phyloP scores from a whole-genome alignment of 2,888 invertebrate species.

The Cheilosia vernalis region DNA sequence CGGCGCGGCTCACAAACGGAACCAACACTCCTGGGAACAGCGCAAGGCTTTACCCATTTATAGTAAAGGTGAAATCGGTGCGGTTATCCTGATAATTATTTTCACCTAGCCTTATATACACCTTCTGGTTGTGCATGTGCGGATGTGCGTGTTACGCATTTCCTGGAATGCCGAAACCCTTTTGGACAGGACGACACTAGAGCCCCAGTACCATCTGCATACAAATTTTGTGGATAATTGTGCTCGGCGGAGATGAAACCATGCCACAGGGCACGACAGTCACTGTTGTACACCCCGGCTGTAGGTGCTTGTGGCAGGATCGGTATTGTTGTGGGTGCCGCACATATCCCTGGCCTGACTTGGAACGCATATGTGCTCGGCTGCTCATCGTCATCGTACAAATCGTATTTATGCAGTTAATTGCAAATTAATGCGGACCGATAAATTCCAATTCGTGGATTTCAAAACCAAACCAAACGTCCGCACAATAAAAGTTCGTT shows the following conservation, averaged over 20 bases:
- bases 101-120: conserved; percentile 53
- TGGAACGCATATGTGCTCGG: conserved; percentile 14
- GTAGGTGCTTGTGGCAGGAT: conserved; percentile 43
- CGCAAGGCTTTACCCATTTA: conserved; percentile 1
- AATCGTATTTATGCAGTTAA: conserved; percentile 72
- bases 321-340: conserved; percentile 40
- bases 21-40: conserved; percentile 12
- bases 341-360: conserved; percentile 50
- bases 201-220: conserved; percentile 46
- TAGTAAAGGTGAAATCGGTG: conserved; percentile 57
- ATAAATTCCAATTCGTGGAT: conserved; percentile 66
- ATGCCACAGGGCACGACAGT: conserved; percentile 35
- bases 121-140: conserved; percentile 7
- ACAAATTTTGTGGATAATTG: conserved; percentile 60
- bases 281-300: conserved; percentile 13
- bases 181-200: conserved; percentile 32
- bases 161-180: conserved; percentile 21
- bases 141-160: not conserved
- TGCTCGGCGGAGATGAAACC: conserved; percentile 39
- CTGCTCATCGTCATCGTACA: conserved; percentile 25
- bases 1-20: conserved; percentile 16
- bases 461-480: conserved; percentile 58
- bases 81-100: conserved; percentile 72
- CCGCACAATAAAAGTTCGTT: conserved; percentile 60
- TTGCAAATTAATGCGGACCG: conserved; percentile 72